A percentile compares a stretch with the other conserved stretches of the same genome.
Conservation (phyloP, 2,888 invertebrate species). For the Bombylius discolor region DNA sequence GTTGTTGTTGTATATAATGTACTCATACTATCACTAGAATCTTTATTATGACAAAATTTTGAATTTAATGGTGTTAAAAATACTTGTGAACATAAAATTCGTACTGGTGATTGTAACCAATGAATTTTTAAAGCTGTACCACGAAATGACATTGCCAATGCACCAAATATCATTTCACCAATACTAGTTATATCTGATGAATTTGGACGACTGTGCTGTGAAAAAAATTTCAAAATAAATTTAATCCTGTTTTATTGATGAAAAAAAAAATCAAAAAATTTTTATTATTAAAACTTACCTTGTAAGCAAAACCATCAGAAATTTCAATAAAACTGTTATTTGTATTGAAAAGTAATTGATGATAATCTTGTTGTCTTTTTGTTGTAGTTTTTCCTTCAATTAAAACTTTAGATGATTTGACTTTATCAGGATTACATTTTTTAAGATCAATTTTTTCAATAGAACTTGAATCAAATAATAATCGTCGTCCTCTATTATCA, state of each 20-base stretch:
- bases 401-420: constrained; percentile 5
- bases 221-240: constrained; percentile 1
- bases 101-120: constrained; percentile 37
- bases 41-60: neutral
- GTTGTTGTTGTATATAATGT: neutral
- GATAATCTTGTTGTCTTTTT: constrained; percentile 24
- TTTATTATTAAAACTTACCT: constrained; percentile 40
- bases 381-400: constrained; percentile 1
- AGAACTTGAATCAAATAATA: constrained; percentile 71
- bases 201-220: constrained; percentile 49
- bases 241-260: neutral
- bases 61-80: constrained; percentile 42
- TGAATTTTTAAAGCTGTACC: constrained; percentile 73
- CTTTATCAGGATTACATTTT: constrained; percentile 17
- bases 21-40: neutral
- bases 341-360: neutral
- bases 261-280: neutral
- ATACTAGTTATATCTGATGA: constrained; percentile 56
- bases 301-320: constrained; percentile 48
- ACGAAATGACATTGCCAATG: constrained; percentile 76
- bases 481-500: constrained; percentile 64
- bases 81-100: constrained; percentile 47
- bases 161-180: constrained; percentile 88
- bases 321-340: constrained; percentile 43
- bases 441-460: constrained; percentile 45